These are phyloP conservation scores for Ctenopoma multispine DNA, from an alignment of 2,797 vertebrate species.

Conservation along the genomic window DNA sequence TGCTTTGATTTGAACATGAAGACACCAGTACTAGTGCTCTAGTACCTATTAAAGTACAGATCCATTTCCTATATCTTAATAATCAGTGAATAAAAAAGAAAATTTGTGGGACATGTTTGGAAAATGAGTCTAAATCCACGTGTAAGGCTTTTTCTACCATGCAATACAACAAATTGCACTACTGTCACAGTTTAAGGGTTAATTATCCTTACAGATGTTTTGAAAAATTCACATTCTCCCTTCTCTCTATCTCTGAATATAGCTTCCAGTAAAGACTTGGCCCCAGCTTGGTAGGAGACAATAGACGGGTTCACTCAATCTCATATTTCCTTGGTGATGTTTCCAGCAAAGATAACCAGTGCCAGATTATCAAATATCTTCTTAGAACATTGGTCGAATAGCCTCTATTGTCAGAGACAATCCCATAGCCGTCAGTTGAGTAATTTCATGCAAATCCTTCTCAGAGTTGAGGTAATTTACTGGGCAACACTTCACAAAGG, in stretches of 20 bases:
- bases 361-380: constrained; percentile 73
- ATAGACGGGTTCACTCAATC: constrained; percentile 50
- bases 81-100: neutral
- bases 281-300: constrained; percentile 60
- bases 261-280: constrained; percentile 48
- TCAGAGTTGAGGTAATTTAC: constrained; percentile 59
- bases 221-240: constrained; percentile 37
- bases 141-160: neutral
- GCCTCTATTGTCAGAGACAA: constrained; percentile 66
- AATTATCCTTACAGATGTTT: constrained; percentile 38
- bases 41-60: neutral
- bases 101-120: neutral
- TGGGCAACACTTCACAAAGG: constrained; percentile 44
- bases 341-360: constrained; percentile 55
- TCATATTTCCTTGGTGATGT: constrained; percentile 46
- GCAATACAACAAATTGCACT: neutral
- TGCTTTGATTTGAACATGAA: neutral
- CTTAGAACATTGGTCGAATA: constrained; percentile 57
- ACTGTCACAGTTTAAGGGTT: constrained; percentile 22
- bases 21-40: neutral
- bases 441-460: constrained; percentile 77
- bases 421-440: constrained; percentile 40
- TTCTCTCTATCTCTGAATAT: constrained; percentile 46
- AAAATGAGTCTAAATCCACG: neutral
- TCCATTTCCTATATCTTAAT: neutral